phyloP scores from a whole-genome alignment of 1,140 invertebrate species.

The Trichomalopsis sarcophagae region DNA sequence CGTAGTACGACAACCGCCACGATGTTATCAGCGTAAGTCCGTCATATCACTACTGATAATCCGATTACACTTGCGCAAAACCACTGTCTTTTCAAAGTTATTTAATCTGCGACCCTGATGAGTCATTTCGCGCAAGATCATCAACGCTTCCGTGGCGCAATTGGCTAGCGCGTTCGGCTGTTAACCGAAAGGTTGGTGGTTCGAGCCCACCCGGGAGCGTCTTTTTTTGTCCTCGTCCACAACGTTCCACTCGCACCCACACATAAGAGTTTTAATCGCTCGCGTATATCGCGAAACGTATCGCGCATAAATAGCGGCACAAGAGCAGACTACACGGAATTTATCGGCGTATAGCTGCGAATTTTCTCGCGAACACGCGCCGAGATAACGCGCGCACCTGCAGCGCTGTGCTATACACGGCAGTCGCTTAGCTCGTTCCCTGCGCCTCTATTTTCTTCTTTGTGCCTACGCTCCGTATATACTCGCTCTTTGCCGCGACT shows the following conservation, averaged over 20 bases:
- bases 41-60: too few relatives aligned
- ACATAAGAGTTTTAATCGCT: too few relatives aligned
- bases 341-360: not conserved
- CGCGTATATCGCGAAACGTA: not conserved
- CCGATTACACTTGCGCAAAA: too few relatives aligned
- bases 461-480: not conserved
- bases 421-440: not conserved
- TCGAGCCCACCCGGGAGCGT: conserved; percentile 85
- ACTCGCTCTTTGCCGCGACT: not conserved
- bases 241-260: not conserved
- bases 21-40: too few relatives aligned
- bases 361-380: not conserved
- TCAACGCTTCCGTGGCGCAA: conserved; percentile 84
- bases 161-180: conserved; percentile 91
- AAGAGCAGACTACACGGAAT: not conserved
- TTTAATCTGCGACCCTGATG: too few relatives aligned
- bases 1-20: too few relatives aligned
- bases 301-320: not conserved
- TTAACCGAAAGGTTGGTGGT: conserved; percentile 93
- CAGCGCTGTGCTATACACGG: not conserved
- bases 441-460: not conserved
- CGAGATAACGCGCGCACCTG: not conserved
- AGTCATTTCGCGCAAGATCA: not conserved
- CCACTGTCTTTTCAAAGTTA: too few relatives aligned
- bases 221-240: conserved; percentile 45